Base-by-base conservation (phyloP, 2,113 vertebrate genomes). In the Ornithorhynchus anatinus region DNA sequence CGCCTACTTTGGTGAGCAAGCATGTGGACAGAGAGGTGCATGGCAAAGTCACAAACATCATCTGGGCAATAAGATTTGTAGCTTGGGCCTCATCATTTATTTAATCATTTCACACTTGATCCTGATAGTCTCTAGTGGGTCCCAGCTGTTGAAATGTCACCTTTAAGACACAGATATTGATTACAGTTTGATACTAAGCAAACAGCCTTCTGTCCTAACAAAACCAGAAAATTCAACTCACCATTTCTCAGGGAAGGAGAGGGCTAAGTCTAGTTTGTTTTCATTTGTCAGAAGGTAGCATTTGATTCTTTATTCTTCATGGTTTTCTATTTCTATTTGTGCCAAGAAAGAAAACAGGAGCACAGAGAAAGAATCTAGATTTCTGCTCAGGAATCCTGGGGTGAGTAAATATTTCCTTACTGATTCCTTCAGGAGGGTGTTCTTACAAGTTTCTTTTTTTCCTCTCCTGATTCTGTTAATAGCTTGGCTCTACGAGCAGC, bases 141-240 rank as follows among this genome's bases (percentile, higher is more conserved):
- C 83, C 50, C 82, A 86, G 81, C 82, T 90, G 89, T 90, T 84
- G 88, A 91, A 92, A 92, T 91, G 92, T 92, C 92, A 92, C 89
- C 89, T 92, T 91, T 92, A 81, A 85, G 79, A 86, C 16, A 54
- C 56, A 84, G 69, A 64, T 91, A 93, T 91, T 88, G 91, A 94
- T 93, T 90, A 92, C 85, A 90, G 88, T 87, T 88, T 74, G 75
- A 90, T 87, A 64, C 79, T 78, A 70, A 79, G 81, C 67, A 66
- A 67, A 61, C 2, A 75, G 76, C 62, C 85, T 72, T 86, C 79
- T 67, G 61, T 81, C 64, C 80, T 74, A 85, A 84, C 84, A 86
- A 81, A 69, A 59, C 35, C 33, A 56, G 75, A 76, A 85, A 70
- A 39, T 64, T 72, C 73, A 56, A 57, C 68, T 60, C 44, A 61